These are phyloP conservation scores for Wasmannia auropunctata DNA, from an alignment of 1,140 invertebrate genomes.

Conservation along the genomic window DNA sequence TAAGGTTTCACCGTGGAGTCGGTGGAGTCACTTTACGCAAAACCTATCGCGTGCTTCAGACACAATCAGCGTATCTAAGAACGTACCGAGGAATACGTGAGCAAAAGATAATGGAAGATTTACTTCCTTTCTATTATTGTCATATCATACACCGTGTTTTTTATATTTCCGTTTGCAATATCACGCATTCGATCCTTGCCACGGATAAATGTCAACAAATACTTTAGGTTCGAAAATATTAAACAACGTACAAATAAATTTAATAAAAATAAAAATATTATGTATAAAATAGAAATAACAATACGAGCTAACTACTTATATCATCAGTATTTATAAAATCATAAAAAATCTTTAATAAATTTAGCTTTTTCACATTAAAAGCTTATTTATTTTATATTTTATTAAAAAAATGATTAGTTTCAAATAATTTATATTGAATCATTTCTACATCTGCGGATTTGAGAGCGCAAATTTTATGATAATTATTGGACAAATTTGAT, in stretches of 20 bases:
- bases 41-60: conserved; percentile 4
- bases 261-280: conserved; percentile 29
- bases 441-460: not conserved
- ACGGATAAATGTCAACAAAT: not conserved
- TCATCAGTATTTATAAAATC: not conserved
- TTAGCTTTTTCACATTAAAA: not conserved
- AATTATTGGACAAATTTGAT: not conserved
- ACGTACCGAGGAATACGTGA: conserved; percentile 42
- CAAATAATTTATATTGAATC: not conserved
- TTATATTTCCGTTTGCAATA: conserved; percentile 21
- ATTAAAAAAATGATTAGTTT: not conserved
- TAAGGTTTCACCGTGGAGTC: conserved; percentile 71
- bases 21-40: conserved; percentile 65
- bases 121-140: conserved; percentile 31
- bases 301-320: not conserved
- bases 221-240: not conserved
- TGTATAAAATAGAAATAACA: not conserved
- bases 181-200: not conserved
- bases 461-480: not conserved
- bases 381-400: not conserved
- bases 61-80: not conserved
- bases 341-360: not conserved
- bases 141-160: not conserved
- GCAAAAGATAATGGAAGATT: conserved; percentile 3
- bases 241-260: not conserved